Percentiles rank a stretch among this genome's conserved stretches.
Evolutionary conservation across 2,113 vertebrate genomes (phyloP).

Genomic region (Orycteropus afer): DNA sequence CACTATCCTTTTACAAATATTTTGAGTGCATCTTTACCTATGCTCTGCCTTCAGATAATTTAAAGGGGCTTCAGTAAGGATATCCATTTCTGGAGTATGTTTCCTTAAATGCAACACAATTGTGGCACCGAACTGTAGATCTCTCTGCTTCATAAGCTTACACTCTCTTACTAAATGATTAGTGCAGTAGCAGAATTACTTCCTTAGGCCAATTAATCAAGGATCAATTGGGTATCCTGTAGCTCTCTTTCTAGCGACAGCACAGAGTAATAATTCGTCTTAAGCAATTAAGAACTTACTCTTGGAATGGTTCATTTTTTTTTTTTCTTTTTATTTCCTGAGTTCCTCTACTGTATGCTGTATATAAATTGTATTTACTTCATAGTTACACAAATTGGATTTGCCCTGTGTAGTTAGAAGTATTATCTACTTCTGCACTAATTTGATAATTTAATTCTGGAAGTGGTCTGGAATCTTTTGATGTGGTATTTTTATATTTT

Average conservation of each 20-base stretch:
- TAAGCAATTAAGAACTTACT: background rate
- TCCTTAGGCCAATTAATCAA: background rate
- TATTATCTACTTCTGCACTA: background rate
- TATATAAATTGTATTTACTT: background rate
- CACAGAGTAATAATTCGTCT: slow-evolving; percentile 9
- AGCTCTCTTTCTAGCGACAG: background rate
- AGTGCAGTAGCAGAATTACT: background rate
- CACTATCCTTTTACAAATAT: background rate
- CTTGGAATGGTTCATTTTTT: background rate
- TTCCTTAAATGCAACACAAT: background rate
- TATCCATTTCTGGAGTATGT: background rate
- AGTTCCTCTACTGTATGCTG: background rate
- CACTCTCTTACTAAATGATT: background rate
- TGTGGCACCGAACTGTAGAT: background rate
- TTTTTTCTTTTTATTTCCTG: background rate
- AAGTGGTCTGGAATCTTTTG: background rate
- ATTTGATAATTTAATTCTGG: background rate
- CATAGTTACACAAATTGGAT: background rate
- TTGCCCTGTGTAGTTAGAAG: background rate
- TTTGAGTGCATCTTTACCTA: background rate
- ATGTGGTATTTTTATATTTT: background rate
- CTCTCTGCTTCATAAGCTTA: background rate
- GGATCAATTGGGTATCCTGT: background rate
- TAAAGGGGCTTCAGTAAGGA: background rate
- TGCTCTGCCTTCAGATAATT: background rate